Percentiles rank a stretch among this genome's conserved stretches.
Conservation (phyloP, 2,113 vertebrate genomes). For the Mola mola region DNA sequence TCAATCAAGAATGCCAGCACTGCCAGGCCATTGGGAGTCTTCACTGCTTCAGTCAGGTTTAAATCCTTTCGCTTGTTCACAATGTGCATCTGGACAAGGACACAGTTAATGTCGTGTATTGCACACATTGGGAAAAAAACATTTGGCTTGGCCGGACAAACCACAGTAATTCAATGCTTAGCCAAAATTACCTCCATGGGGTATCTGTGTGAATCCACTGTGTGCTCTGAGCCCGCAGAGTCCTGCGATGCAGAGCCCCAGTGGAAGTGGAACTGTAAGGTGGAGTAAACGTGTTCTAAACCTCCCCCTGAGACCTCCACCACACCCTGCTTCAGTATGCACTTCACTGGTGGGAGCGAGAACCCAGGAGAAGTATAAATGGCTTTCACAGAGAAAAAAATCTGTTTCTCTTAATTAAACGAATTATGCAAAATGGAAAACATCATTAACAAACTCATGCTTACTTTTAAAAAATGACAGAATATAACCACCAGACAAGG, state of each 20-base stretch:
- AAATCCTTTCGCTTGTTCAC: constrained; percentile 72
- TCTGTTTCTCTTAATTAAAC: no score
- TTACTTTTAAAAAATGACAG: no score
- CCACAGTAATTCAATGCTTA: rapidly evolving
- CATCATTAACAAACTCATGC: no score
- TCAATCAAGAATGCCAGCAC: constrained; percentile 77
- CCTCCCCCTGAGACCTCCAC: constrained; percentile 65
- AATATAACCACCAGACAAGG: no score
- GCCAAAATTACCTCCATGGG: constrained; percentile 76
- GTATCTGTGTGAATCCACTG: constrained; percentile 54
- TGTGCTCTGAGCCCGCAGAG: constrained; percentile 73
- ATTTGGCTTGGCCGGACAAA: no score
- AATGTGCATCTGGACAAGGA: constrained; percentile 72
- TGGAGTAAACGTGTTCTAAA: constrained; percentile 56
- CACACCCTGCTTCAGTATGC: constrained; percentile 20
- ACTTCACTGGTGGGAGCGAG: constrained; percentile 53
- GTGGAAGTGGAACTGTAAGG: constrained; percentile 76
- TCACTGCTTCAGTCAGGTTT: constrained; percentile 30
- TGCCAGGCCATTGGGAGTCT: constrained; percentile 59
- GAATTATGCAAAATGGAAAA: no score
- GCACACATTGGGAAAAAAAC: no score
- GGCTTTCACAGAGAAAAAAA: no score
- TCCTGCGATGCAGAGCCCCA: constrained; percentile 47
- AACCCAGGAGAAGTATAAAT: no score
- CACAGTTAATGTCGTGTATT: not conserved